These are phyloP conservation scores for Pediacus dermestoides DNA, from an alignment of 2,888 invertebrate species.

Conservation along the genomic window DNA sequence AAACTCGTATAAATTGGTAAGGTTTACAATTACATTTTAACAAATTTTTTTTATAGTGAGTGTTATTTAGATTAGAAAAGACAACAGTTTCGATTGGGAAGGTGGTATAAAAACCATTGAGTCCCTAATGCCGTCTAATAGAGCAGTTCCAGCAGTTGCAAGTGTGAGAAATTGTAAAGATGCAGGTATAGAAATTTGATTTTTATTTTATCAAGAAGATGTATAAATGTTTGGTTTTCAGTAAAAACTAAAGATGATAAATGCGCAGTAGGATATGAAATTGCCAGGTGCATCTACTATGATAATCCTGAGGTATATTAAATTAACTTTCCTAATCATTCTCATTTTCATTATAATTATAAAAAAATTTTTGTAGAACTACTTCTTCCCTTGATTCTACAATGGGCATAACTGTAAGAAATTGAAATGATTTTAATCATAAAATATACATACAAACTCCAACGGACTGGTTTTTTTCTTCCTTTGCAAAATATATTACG, in stretches of 20 bases:
- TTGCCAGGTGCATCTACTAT: constrained; percentile 54
- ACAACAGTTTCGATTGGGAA: constrained; percentile 49
- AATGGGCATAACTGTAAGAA: too few relatives aligned
- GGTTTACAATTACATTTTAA: constrained; percentile 13
- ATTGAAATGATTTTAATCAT: too few relatives aligned
- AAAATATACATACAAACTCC: too few relatives aligned
- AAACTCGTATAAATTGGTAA: constrained; percentile 54
- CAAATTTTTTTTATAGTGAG: constrained; percentile 7
- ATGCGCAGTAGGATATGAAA: constrained; percentile 53
- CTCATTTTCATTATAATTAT: background rate
- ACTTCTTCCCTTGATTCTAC: constrained; percentile 19
- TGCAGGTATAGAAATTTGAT: constrained; percentile 35
- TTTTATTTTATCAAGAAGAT: background rate
- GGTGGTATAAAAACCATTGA: constrained; percentile 45
- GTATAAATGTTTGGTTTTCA: constrained; percentile 10
- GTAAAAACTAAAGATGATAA: constrained; percentile 46
- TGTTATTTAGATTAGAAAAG: constrained; percentile 26
- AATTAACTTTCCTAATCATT: constrained; percentile 5
- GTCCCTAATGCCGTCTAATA: constrained; percentile 51
- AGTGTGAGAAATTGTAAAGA: constrained; percentile 54
- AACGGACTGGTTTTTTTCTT: too few relatives aligned
- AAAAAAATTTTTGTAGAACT: constrained; percentile 19
- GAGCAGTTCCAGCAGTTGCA: constrained; percentile 26
- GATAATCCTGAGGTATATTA: constrained; percentile 47
- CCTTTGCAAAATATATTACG: too few relatives aligned